Percentiles rank a stretch among this genome's conserved stretches.
phyloP scores from a whole-genome alignment of 2,113 vertebrate species.

The Numida meleagris region DNA sequence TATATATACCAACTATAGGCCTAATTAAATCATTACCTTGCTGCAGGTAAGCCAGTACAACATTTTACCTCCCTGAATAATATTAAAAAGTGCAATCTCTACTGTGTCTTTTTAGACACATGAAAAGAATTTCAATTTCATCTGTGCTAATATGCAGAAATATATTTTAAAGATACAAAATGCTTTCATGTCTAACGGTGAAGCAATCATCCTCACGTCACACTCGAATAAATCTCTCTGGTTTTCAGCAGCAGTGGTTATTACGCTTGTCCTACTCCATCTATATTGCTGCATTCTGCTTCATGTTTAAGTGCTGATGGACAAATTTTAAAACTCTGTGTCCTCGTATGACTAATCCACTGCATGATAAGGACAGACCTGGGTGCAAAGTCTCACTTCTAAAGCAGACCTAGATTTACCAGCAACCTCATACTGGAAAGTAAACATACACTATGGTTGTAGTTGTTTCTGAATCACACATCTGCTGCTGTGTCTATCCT shows the following conservation, averaged over 20 bases:
- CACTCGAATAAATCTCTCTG: background rate
- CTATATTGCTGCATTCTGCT: background rate
- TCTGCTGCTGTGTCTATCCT: background rate
- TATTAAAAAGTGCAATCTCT: background rate
- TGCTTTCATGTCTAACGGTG: background rate
- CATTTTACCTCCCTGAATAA: background rate
- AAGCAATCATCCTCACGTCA: background rate
- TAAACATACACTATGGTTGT: background rate
- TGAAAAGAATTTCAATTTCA: background rate
- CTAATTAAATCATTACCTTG: background rate
- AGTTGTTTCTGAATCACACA: background rate
- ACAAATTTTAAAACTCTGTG: background rate
- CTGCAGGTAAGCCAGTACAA: background rate
- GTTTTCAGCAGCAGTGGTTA: background rate
- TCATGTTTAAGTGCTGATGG: background rate
- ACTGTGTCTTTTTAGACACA: background rate
- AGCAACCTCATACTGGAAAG: background rate
- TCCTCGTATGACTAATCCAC: background rate
- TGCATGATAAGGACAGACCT: background rate
- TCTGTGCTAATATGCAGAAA: background rate
- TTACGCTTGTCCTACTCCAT: background rate
- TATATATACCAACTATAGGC: background rate
- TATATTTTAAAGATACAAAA: background rate
- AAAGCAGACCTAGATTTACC: background rate
- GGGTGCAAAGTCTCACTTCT: slow-evolving; percentile 4